Evolutionary conservation across 2,888 invertebrate species (phyloP), one percentile per base, ranked within the genome.

Genomic region (Heteromurus nitidus): DNA sequence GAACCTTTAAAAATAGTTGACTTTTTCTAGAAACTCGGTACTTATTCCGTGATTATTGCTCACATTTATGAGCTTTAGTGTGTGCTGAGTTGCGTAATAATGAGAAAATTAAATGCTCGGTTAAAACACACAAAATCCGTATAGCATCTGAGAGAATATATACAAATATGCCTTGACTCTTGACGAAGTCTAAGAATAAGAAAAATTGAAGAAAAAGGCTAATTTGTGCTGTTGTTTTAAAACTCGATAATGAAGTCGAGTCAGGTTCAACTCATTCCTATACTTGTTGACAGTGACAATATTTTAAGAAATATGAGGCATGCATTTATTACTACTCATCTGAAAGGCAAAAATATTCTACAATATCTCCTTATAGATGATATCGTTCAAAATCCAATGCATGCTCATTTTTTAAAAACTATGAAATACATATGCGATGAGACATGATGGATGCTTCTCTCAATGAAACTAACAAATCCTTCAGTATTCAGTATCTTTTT

Each of bases 261-360:
- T 76, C 76, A 68, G 58, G 76, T 76, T 50, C 68, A 24, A 44
- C 58, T 68, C 47, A 68, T 68, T 76, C 76, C 68, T 68, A 60
- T 47, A 76, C 76, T 68, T 76, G 76, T 68, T 76, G 76, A 76
- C 76, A 76, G 76, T 58, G 60, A 68, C 76, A 76, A 75, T 76
- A 76, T 76, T 68, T 76, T 62, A 76, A 68, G 68, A 76, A 76
- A 76, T 76, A 76, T 76, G 76, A 75, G 74, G 50, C 53, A 74
- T 20, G n/a, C 70, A 68, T 55, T 60, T 60, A 60, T 60, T 60
- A 30, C 60, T 60, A 30, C 31, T 20, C 3, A 55, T 36, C 13
- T 47, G 18, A n/a, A 30, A 30, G 60, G 30, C 31, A 30, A 60
- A n/a, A n/a, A n/a, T n/a, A n/a, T n/a, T n/a, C n/a, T n/a, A n/a